phyloP scores from a whole-genome alignment of 2,888 invertebrate genomes.

The Alentia gelatinosa region DNA sequence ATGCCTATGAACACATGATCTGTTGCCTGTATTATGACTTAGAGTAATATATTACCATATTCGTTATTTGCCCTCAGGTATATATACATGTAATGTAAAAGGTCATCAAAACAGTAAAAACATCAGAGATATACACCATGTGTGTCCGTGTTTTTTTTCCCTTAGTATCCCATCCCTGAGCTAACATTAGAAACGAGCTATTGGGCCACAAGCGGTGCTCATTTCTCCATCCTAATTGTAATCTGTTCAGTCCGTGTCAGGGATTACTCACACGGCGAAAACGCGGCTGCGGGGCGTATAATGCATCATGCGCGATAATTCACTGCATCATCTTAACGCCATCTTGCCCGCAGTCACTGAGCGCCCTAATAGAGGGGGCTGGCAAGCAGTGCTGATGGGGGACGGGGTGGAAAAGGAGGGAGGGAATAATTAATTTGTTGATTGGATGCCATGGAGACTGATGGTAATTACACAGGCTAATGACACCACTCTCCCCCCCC shows the following conservation, averaged over 20 bases:
- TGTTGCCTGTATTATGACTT: no score
- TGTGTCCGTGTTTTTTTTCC: no score
- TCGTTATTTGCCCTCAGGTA: no score
- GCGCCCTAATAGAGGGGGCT: not conserved
- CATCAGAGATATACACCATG: no score
- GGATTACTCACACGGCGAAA: not conserved
- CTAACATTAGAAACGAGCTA: no score
- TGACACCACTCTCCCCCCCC: not conserved
- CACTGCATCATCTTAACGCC: not conserved
- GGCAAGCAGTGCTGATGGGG: not conserved
- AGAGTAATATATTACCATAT: no score
- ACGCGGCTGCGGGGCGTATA: not conserved
- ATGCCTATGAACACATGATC: no score
- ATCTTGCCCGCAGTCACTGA: not conserved
- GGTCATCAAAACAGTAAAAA: no score
- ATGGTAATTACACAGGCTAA: not conserved
- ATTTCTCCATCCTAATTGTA: no score
- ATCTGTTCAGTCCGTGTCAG: not conserved
- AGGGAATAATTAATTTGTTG: not conserved
- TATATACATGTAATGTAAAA: no score
- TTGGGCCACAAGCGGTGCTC: no score
- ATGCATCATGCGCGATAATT: not conserved
- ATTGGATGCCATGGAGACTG: not conserved
- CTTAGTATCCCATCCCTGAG: no score
- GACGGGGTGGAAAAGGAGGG: not conserved